A percentile compares a stretch with the other conserved stretches of the same genome.
Evolutionary conservation across 1,140 invertebrate genomes (phyloP).

Genomic region (Popillia japonica): DNA sequence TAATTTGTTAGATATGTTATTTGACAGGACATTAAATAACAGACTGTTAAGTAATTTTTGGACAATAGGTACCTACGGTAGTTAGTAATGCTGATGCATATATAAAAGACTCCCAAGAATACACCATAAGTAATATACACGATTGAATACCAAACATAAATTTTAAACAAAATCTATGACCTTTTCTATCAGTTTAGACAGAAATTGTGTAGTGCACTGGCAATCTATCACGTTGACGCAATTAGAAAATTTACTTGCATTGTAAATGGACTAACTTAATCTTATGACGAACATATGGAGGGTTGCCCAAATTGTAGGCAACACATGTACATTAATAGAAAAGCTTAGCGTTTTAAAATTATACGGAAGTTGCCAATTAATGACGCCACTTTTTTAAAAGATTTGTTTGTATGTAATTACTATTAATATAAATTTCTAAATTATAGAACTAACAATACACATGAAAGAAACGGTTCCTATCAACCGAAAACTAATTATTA

Average conservation of each 20-base stretch:
- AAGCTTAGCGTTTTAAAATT: background rate
- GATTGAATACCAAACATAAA: too few relatives aligned
- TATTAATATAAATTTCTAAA: too few relatives aligned
- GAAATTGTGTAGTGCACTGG: background rate
- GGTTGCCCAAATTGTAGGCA: background rate
- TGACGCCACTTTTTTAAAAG: background rate
- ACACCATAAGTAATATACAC: too few relatives aligned
- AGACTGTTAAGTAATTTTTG: too few relatives aligned
- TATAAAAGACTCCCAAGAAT: too few relatives aligned
- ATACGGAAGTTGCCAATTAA: background rate
- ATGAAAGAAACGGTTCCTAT: too few relatives aligned
- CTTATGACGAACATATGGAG: background rate
- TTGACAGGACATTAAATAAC: too few relatives aligned
- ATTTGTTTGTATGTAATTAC: background rate
- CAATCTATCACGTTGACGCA: background rate
- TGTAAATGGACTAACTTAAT: background rate
- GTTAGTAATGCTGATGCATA: too few relatives aligned
- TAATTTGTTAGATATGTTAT: too few relatives aligned
- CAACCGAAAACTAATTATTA: too few relatives aligned
- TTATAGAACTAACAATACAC: too few relatives aligned
- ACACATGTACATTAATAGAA: background rate
- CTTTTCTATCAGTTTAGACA: background rate
- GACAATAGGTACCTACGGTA: too few relatives aligned
- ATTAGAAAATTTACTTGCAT: background rate
- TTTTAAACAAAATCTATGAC: background rate